Conservation (phyloP, 2,113 vertebrate genomes). For the Tor tambroides region DNA sequence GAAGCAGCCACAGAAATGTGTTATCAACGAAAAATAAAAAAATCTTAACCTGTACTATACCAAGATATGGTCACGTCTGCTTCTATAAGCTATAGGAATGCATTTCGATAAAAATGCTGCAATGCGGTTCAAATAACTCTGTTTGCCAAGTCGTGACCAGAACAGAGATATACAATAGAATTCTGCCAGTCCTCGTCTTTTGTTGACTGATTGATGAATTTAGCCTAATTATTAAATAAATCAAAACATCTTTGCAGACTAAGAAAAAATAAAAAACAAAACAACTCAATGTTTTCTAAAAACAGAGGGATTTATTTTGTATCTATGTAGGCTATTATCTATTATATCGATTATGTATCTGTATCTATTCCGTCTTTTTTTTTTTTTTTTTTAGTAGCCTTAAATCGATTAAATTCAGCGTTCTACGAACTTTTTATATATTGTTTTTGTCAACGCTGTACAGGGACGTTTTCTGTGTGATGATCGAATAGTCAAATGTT, state of each 20-base stretch:
- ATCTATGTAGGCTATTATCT: no score
- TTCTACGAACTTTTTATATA: not conserved
- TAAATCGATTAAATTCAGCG: no score
- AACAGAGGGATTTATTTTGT: not conserved
- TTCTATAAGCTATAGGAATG: not conserved
- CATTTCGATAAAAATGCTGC: slow-evolving; percentile 65
- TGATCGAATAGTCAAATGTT: not conserved
- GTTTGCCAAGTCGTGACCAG: slow-evolving; percentile 53
- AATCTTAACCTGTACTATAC: not conserved
- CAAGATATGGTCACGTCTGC: not conserved
- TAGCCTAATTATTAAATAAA: not conserved
- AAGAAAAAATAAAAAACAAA: not conserved
- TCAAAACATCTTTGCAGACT: not conserved
- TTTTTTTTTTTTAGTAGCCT: not conserved
- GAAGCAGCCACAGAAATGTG: not conserved
- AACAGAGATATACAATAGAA: not conserved
- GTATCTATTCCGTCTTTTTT: not conserved
- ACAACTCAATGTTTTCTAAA: not conserved
- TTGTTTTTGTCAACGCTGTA: no score
- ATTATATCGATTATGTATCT: no score
- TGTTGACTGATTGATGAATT: not conserved
- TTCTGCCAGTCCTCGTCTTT: not conserved
- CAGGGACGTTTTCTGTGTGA: not conserved
- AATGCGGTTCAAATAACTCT: slow-evolving; percentile 72
- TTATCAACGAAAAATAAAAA: not conserved